Conservation (phyloP, 2,797 vertebrate genomes). For the Siniperca obscura region DNA sequence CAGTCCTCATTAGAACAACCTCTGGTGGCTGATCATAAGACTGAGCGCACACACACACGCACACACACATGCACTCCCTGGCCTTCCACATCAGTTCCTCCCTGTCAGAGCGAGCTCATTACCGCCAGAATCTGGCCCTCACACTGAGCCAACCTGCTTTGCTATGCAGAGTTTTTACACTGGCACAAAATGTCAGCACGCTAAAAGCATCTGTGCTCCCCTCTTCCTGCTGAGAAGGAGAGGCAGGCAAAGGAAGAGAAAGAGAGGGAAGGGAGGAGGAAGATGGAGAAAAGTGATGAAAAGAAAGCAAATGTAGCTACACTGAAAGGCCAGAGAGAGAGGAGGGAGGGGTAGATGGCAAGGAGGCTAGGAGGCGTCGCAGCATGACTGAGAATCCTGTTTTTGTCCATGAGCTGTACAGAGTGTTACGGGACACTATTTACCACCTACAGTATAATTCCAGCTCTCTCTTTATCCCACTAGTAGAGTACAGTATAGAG, state of each 20-base stretch:
- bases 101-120: slow-evolving; percentile 81
- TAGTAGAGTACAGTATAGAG: slow-evolving; percentile 18
- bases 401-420: slow-evolving; percentile 49
- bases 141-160: slow-evolving; percentile 81
- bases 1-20: slow-evolving; percentile 71
- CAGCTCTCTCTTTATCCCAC: slow-evolving; percentile 18
- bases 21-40: slow-evolving; percentile 61
- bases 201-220: slow-evolving; percentile 79
- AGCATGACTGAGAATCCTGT: slow-evolving; percentile 43
- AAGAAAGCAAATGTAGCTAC: slow-evolving; percentile 61
- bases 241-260: slow-evolving; percentile 15
- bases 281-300: slow-evolving; percentile 44
- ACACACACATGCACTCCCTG: slow-evolving; percentile 40
- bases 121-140: slow-evolving; percentile 75
- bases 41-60: slow-evolving; percentile 21
- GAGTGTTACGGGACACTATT: slow-evolving; percentile 36
- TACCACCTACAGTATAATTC: slow-evolving; percentile 43
- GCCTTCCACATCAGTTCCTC: slow-evolving; percentile 77
- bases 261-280: slow-evolving; percentile 19
- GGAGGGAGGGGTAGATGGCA: slow-evolving; percentile 39
- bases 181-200: slow-evolving; percentile 81
- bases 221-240: slow-evolving; percentile 61
- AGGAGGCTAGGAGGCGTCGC: slow-evolving; percentile 38
- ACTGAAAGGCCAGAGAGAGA: slow-evolving; percentile 51
- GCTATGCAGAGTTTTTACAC: slow-evolving; percentile 79